Evolutionary conservation across 2,113 vertebrate genomes (phyloP), one percentile per base, ranked within the genome.

Genomic region (Equus quagga): DNA sequence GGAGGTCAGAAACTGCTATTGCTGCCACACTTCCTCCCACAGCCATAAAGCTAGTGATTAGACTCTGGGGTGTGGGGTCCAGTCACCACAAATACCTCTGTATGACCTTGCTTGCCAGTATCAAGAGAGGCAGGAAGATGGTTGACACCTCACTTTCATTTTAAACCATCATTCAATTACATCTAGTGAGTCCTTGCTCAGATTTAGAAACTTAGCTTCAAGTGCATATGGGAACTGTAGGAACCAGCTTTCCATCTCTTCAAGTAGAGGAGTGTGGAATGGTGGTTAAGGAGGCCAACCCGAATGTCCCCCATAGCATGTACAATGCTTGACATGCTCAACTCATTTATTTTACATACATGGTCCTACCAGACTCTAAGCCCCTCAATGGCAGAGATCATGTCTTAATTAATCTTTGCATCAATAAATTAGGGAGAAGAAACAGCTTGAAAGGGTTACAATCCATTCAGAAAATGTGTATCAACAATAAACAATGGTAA

Each of bases 341-440:
- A 60, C 28, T 69, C 4, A 15, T 75, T 88, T 49, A 54, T 26
- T 87, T 85, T 81, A 58, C 31, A 7, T 56, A 0, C 23, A 7
- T 75, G 15, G 49, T 85, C 21, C n/a, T 69, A 72, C 36, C 33
- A 80, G 15, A 79, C 13, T 58, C 18, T 36, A 33, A 94, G 33
- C 0, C 6, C 65, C 12, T 56, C 23, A 58, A 73, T 23, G 49
- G 1, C 6, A 78, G n/a, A 10, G 6, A 0, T 1, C 9, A 58
- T 51, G 26, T 54, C 15, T 85, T 72, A 72, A 54, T 41, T 89
- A 93, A 91, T 41, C 11, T 76, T 73, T 41, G 15, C 33, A 62
- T 46, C 13, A 79, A 6, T 92, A 60, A 49, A 33, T 51, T 33
- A 54, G 41, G 84, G 54, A 89, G 23, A 51, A 72, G 14, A 41